Conservation (phyloP, 2,888 invertebrate species). For the Andricus quercusramuli region DNA sequence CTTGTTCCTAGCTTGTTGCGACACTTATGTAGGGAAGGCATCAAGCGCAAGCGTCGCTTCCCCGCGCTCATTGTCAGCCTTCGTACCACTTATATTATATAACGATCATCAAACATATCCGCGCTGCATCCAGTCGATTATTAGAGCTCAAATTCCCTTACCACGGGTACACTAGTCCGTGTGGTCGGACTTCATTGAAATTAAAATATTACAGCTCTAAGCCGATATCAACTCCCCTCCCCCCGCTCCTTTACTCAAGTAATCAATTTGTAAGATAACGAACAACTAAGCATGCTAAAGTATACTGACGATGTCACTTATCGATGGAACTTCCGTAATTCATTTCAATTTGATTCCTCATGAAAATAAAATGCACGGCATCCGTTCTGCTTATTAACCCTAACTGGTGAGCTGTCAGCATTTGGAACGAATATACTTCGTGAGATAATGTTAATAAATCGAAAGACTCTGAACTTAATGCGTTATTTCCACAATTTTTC, state of each 20-base stretch:
- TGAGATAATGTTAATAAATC: not conserved
- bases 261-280: slow-evolving; percentile 11
- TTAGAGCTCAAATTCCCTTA: slow-evolving; percentile 20
- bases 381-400: slow-evolving; percentile 33
- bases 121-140: slow-evolving; percentile 26
- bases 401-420: slow-evolving; percentile 6
- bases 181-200: slow-evolving; percentile 11
- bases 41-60: slow-evolving; percentile 70
- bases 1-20: slow-evolving; percentile 65
- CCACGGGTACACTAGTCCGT: slow-evolving; percentile 9
- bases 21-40: slow-evolving; percentile 71
- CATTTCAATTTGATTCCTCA: slow-evolving; percentile 9
- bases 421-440: not conserved
- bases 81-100: slow-evolving; percentile 54
- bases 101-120: slow-evolving; percentile 54
- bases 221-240: not conserved
- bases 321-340: slow-evolving; percentile 33
- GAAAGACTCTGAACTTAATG: not conserved
- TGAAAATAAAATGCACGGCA: slow-evolving; percentile 33
- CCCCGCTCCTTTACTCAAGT: not conserved
- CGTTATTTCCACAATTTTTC: not conserved
- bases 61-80: slow-evolving; percentile 58
- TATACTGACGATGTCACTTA: slow-evolving; percentile 2
- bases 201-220: slow-evolving; percentile 21
- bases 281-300: not conserved